Evolutionary conservation across 2,113 vertebrate species (phyloP), one percentile per base, ranked within the genome.

Genomic region (Dascyllus trimaculatus): DNA sequence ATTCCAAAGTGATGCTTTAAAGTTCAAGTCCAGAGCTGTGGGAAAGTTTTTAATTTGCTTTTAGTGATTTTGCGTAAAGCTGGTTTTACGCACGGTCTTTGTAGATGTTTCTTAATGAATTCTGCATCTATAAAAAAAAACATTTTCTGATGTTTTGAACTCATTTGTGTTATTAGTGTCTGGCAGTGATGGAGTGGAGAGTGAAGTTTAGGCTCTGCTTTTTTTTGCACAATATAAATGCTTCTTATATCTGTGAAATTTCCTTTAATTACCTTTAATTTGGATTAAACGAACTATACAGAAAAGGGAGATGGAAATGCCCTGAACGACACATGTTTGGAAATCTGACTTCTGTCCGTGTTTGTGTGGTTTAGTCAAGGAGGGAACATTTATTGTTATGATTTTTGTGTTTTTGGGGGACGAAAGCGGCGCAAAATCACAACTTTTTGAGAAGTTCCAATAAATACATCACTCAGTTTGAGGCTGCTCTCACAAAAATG

Each of bases 81-180:
- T 35, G 32, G 2, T 10, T 35, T 35, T 35, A 2, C 40, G 13
- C 40, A 43, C 14, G 2, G 4, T 43, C 17, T 69, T 38, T 53
- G 13, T 56, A 21, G 52, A 45, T 29, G 53, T 51, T 5, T 51
- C 21, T 43, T n/a, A 25, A 54, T 54, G 21, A 49, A 1, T 25
- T 24, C 25, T 26, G 60, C 29, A 40, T 25, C 8, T 8, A 19
- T 1, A 57, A 46, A 65, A 65, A 57, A 46, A 65, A 65, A 15
- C 51, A 46, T 80, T 52, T 52, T 32, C 25, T 61, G 67, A 19
- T 58, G 73, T 17, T 8, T 48, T 65, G 25, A 40, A 49, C 29
- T 18, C 35, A 24, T 48, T 24, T 59, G 32, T 54, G 48, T 75
- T 62, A 49, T 62, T 67, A 13, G 65, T 43, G 65, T 40, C 4